Percentiles rank a stretch among this genome's conserved stretches.
Evolutionary conservation across 1,140 invertebrate species (phyloP).

Genomic region (Venturia canescens): DNA sequence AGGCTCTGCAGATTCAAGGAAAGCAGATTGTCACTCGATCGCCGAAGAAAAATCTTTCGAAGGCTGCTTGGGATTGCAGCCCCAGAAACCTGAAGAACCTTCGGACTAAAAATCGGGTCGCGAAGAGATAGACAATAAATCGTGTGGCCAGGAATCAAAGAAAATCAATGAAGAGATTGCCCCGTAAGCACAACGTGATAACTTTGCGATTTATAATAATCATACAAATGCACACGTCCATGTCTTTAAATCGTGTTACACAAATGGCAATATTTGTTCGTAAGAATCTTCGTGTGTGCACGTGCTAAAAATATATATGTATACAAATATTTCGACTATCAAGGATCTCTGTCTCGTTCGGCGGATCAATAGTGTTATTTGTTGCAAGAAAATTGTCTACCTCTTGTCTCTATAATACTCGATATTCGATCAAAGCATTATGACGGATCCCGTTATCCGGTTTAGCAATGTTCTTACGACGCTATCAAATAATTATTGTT

Average conservation of each 20-base stretch:
- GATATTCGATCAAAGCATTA: background rate
- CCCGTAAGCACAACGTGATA: background rate
- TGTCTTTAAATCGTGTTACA: background rate
- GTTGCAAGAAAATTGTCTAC: constrained; percentile 20
- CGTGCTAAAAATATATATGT: background rate
- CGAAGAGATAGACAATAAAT: constrained; percentile 43
- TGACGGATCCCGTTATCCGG: background rate
- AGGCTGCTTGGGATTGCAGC: constrained; percentile 43
- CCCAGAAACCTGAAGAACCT: constrained; percentile 29
- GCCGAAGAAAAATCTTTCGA: constrained; percentile 39
- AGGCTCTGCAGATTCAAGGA: constrained; percentile 48
- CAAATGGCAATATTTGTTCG: constrained; percentile 17
- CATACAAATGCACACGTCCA: background rate
- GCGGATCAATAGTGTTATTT: background rate
- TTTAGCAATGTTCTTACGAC: constrained; percentile 1
- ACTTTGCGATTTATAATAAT: background rate
- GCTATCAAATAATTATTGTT: constrained; percentile 18
- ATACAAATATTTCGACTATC: background rate
- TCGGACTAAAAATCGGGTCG: constrained; percentile 32
- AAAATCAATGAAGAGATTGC: background rate
- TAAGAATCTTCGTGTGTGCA: constrained; percentile 27
- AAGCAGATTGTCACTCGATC: constrained; percentile 49
- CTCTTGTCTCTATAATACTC: constrained; percentile 18
- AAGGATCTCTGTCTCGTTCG: constrained; percentile 6
- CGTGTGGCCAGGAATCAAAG: background rate